Evolutionary conservation across 2,113 vertebrate genomes (phyloP).

Genomic region (Panurus biarmicus): DNA sequence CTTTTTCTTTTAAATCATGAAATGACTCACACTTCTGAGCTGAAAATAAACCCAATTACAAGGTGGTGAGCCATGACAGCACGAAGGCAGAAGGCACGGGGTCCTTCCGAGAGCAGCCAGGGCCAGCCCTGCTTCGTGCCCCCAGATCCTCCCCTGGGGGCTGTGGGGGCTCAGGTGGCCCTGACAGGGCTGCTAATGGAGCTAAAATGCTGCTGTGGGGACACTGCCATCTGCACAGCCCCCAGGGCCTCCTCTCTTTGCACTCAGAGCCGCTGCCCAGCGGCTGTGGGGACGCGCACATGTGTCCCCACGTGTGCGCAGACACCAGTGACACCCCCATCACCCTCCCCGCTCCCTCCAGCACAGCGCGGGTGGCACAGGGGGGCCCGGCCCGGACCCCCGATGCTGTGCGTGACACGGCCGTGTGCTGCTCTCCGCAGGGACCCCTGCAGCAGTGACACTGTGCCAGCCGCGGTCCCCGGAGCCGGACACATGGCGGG

Average conservation of each 20-base stretch:
- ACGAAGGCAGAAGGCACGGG: rapidly evolving
- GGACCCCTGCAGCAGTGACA: slow-evolving; percentile 34
- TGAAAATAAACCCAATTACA: not conserved
- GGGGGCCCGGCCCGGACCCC: not conserved
- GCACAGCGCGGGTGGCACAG: not conserved
- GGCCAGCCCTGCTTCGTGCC: not conserved
- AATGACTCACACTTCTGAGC: not conserved
- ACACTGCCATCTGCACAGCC: not conserved
- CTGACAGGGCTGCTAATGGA: slow-evolving; percentile 55
- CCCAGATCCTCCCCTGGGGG: not conserved
- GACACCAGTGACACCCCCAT: not conserved
- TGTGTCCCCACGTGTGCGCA: not conserved
- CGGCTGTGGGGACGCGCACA: rapidly evolving
- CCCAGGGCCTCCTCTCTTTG: not conserved
- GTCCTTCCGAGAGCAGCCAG: rapidly evolving
- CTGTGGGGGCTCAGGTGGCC: not conserved
- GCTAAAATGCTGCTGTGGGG: slow-evolving; percentile 47
- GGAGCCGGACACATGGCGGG: slow-evolving; percentile 22
- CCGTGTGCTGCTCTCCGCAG: slow-evolving; percentile 38
- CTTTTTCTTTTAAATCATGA: not conserved
- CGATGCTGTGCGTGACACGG: not conserved
- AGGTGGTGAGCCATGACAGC: not conserved
- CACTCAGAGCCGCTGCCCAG: not conserved
- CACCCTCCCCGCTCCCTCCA: not conserved
- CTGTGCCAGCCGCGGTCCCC: not conserved